These are phyloP conservation scores for Drosophila paulistorum DNA, from an alignment of 1,140 invertebrate species.

Conservation along the genomic window DNA sequence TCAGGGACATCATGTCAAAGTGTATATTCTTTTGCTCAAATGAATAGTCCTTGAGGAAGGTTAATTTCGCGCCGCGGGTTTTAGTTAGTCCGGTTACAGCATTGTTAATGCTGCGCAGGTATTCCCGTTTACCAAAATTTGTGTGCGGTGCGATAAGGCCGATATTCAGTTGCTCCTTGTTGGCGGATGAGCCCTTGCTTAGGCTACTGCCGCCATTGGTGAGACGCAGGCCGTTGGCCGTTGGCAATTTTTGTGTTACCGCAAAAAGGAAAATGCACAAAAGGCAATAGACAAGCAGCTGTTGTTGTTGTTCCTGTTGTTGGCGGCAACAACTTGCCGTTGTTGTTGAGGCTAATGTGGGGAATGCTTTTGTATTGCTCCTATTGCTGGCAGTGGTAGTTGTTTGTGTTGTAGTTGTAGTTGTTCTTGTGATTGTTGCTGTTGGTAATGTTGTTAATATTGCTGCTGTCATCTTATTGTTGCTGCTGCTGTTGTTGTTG, in stretches of 20 bases:
- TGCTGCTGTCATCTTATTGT: slow-evolving; percentile 21
- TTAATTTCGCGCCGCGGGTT: slow-evolving; percentile 84
- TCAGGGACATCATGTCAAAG: slow-evolving; percentile 88
- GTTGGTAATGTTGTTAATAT: slow-evolving; percentile 53
- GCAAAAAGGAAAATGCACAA: slow-evolving; percentile 25
- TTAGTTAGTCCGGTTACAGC: slow-evolving; percentile 86
- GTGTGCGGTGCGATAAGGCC: slow-evolving; percentile 85
- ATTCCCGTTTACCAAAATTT: slow-evolving; percentile 86
- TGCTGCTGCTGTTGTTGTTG: slow-evolving; percentile 22
- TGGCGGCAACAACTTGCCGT: too few relatives aligned
- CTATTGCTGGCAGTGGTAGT: slow-evolving; percentile 10
- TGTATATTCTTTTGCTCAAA: slow-evolving; percentile 86
- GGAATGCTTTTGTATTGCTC: slow-evolving; percentile 4
- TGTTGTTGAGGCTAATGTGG: background rate
- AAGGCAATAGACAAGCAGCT: slow-evolving; percentile 36
- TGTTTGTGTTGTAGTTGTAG: slow-evolving; percentile 3
- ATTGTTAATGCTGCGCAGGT: slow-evolving; percentile 87
- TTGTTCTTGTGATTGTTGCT: slow-evolving; percentile 35
- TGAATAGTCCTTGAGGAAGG: slow-evolving; percentile 86
- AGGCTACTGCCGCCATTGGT: slow-evolving; percentile 69
- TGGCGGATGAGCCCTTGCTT: slow-evolving; percentile 60
- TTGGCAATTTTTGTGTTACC: slow-evolving; percentile 8
- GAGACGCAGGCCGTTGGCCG: slow-evolving; percentile 54
- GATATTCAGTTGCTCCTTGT: slow-evolving; percentile 83
- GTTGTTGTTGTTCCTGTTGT: slow-evolving; percentile 3